Conservation (phyloP, 2,113 vertebrate species). For the Raja brachyura region DNA sequence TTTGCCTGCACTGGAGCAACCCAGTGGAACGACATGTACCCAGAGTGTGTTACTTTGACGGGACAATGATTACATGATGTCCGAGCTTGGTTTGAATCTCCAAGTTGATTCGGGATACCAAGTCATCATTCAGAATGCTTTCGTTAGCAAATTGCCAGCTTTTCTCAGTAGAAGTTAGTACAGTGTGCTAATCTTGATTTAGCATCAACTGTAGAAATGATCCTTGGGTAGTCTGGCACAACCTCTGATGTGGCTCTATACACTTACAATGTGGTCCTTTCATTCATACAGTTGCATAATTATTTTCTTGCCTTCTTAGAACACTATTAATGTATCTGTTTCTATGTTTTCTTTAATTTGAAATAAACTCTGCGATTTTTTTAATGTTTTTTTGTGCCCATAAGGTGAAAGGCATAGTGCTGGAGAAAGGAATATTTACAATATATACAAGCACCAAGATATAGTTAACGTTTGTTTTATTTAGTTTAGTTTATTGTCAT, state of each 20-base stretch:
- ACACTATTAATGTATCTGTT: background rate
- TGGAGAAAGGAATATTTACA: background rate
- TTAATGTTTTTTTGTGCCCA: background rate
- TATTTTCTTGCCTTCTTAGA: background rate
- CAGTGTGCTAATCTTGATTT: background rate
- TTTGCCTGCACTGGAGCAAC: background rate
- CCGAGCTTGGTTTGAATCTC: background rate
- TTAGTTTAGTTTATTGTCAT: no score
- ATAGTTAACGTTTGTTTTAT: no score
- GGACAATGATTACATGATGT: background rate
- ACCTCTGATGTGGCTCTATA: background rate
- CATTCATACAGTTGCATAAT: background rate
- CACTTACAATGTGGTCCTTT: background rate
- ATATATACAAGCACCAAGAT: no score
- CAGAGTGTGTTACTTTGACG: background rate
- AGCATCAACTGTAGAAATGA: constrained; percentile 9
- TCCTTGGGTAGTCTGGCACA: constrained; percentile 20
- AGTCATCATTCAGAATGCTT: background rate
- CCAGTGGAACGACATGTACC: background rate
- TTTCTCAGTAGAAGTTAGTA: constrained; percentile 6
- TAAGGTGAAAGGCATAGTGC: background rate
- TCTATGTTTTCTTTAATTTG: constrained; percentile 12
- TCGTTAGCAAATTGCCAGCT: constrained; percentile 3
- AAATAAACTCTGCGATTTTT: background rate
- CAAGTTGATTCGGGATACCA: background rate